These are phyloP conservation scores for Tragelaphus buxtoni DNA, from an alignment of 2,113 vertebrate species.

Conservation along the genomic window DNA sequence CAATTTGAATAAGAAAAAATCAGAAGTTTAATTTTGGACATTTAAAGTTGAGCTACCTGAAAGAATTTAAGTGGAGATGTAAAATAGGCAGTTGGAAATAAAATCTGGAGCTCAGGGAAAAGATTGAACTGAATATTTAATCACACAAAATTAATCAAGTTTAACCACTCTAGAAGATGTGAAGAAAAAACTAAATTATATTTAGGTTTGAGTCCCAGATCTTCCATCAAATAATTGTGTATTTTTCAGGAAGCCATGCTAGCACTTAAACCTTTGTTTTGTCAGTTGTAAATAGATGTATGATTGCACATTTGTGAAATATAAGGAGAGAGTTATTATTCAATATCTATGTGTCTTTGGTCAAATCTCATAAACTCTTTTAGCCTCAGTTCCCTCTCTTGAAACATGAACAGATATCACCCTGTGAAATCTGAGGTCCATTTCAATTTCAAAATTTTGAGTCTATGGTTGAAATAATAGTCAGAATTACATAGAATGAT, in stretches of 20 bases:
- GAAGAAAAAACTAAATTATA: background rate
- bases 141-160: background rate
- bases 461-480: background rate
- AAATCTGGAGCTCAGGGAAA: background rate
- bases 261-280: background rate
- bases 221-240: background rate
- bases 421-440: background rate
- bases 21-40: background rate
- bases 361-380: background rate
- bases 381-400: background rate
- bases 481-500: background rate
- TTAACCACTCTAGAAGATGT: background rate
- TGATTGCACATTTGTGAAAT: background rate
- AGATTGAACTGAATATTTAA: background rate
- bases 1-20: background rate
- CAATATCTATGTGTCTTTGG: background rate
- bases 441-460: background rate
- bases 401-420: background rate
- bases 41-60: background rate
- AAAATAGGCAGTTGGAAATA: background rate
- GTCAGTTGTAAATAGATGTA: background rate
- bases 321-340: background rate
- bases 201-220: background rate
- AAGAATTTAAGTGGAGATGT: background rate
- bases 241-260: background rate